These are phyloP conservation scores for Corythornis leucogaster DNA, from an alignment of 2,797 vertebrate species.

Conservation along the genomic window DNA sequence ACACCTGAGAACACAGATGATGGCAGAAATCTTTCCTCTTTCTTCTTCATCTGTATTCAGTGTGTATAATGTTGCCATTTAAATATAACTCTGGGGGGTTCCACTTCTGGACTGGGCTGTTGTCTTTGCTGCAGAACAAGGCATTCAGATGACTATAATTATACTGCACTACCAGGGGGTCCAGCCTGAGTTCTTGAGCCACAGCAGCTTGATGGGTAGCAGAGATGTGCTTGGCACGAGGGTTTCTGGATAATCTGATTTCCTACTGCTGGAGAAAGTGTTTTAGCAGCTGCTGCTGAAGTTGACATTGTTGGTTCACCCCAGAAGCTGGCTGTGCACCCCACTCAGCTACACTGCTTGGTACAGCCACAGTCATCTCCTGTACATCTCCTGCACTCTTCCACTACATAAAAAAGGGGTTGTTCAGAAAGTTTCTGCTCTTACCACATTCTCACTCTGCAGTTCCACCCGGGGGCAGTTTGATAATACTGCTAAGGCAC, in stretches of 20 bases:
- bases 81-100: conserved; percentile 24
- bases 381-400: neutral
- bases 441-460: neutral
- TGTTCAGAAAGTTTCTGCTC: neutral
- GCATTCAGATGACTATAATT: conserved; percentile 45
- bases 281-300: conserved; percentile 43
- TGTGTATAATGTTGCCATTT: neutral
- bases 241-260: conserved; percentile 36
- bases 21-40: neutral
- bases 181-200: conserved; percentile 36
- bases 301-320: neutral
- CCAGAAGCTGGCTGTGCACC: neutral
- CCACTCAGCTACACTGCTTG: neutral
- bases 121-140: conserved; percentile 33
- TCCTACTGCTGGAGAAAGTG: neutral
- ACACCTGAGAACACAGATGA: conserved; percentile 35
- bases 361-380: neutral
- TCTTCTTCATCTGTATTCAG: conserved; percentile 55
- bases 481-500: neutral
- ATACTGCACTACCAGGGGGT: neutral
- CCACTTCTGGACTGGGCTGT: conserved; percentile 35
- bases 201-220: conserved; percentile 15
- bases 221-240: neutral
- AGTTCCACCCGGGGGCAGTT: neutral
- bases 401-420: neutral